Conservation (phyloP, 2,888 invertebrate genomes). For the Xestoiulus laeticollis region DNA sequence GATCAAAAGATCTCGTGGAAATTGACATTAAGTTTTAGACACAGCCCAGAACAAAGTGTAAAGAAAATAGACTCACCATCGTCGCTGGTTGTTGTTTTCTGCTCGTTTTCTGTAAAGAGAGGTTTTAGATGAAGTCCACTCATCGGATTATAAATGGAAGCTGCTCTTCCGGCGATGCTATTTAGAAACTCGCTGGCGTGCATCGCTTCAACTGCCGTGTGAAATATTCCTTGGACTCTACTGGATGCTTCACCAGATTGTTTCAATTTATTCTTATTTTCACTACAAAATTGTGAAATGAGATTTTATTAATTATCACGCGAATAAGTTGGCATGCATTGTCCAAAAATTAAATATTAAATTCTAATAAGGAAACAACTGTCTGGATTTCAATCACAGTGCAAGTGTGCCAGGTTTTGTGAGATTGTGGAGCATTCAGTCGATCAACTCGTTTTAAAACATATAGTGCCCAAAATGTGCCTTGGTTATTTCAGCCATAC, state of each 20-base stretch:
- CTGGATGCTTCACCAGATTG: neutral
- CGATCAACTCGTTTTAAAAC: neutral
- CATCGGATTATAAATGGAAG: slow-evolving; percentile 66
- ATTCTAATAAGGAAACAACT: neutral
- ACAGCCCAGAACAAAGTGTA: neutral
- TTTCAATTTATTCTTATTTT: neutral
- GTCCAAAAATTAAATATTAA: neutral
- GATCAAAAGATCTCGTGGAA: neutral
- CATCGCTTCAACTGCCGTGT: slow-evolving; percentile 58
- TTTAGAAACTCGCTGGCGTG: slow-evolving; percentile 62
- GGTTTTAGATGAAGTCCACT: slow-evolving; percentile 64
- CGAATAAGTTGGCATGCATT: neutral
- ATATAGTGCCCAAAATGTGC: neutral
- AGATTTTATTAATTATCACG: neutral
- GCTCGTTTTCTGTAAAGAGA: slow-evolving; percentile 64
- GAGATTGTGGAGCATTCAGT: neutral
- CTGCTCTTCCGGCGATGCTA: slow-evolving; percentile 65
- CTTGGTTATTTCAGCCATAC: neutral
- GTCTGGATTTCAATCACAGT: neutral
- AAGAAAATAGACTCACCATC: slow-evolving; percentile 55
- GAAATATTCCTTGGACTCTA: neutral
- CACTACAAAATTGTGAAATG: neutral
- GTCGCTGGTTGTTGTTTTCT: slow-evolving; percentile 59
- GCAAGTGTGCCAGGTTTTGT: neutral
- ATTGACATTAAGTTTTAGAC: neutral